phyloP scores from a whole-genome alignment of 2,888 invertebrate genomes.

The Hirtodrosophila duncani region DNA sequence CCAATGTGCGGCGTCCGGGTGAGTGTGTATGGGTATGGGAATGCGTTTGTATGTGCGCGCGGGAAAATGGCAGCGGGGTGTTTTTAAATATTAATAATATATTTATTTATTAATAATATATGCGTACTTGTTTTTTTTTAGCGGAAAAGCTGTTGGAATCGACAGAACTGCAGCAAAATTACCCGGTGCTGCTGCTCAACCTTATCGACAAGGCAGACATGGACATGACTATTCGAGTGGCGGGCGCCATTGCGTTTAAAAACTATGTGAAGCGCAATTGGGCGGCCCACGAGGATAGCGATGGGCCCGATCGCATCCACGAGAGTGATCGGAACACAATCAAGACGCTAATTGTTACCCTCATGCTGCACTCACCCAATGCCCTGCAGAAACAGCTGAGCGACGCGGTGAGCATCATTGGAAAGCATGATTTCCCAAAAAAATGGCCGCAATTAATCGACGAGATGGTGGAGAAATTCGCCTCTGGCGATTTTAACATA shows the following conservation, averaged over 20 bases:
- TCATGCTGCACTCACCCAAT: conserved; percentile 95
- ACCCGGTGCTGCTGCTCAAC: conserved; percentile 90
- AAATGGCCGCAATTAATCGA: conserved; percentile 96
- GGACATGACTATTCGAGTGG: conserved; percentile 89
- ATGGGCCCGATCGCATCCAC: conserved; percentile 88
- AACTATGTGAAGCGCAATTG: conserved; percentile 98
- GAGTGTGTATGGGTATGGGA: conserved; percentile 67
- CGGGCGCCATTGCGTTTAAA: conserved; percentile 96
- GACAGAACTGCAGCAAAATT: conserved; percentile 93
- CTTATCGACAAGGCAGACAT: conserved; percentile 90
- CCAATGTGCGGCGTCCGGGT: conserved; percentile 90
- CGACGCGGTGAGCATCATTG: conserved; percentile 96
- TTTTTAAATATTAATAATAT: neutral
- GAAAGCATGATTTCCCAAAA: conserved; percentile 97
- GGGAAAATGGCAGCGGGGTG: conserved; percentile 43
- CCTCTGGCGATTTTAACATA: conserved; percentile 93
- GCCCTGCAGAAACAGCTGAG: conserved; percentile 95
- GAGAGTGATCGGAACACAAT: conserved; percentile 87
- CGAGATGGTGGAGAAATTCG: conserved; percentile 95
- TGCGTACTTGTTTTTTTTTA: conserved; percentile 75
- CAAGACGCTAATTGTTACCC: conserved; percentile 90
- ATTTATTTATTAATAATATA: neutral
- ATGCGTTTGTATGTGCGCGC: conserved; percentile 32
- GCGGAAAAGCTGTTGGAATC: conserved; percentile 95
- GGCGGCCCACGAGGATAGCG: conserved; percentile 85